Conservation (phyloP, 2,797 vertebrate species). For the Neosilurus hyrtlii region DNA sequence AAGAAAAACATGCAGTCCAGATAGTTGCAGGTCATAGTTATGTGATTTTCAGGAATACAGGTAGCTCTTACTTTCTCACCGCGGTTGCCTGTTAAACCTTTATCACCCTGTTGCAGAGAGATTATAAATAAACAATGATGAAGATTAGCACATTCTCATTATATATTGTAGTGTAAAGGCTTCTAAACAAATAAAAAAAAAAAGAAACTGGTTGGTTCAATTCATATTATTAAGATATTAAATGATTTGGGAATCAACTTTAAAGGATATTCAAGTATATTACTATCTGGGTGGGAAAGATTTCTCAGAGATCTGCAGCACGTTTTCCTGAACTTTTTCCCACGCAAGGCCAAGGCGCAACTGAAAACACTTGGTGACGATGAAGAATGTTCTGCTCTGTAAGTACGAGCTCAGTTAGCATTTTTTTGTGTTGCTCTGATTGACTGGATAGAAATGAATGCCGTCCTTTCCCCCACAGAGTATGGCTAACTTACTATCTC, state of each 20-base stretch:
- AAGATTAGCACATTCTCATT: background rate
- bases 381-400: background rate
- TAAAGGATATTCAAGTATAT: background rate
- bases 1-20: background rate
- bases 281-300: background rate
- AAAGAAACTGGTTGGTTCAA: background rate
- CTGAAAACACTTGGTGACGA: background rate
- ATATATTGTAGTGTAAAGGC: background rate
- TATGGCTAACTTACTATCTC: background rate
- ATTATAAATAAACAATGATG: background rate
- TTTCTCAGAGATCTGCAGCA: background rate
- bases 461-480: background rate
- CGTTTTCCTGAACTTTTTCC: background rate
- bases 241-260: background rate
- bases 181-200: background rate
- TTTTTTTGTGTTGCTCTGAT: background rate
- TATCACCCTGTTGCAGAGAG: conserved; percentile 74
- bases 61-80: conserved; percentile 80
- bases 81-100: conserved; percentile 74
- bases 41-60: background rate
- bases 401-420: background rate
- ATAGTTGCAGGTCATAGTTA: background rate
- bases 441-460: background rate
- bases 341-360: background rate
- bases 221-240: background rate